Evolutionary conservation across 2,113 vertebrate species (phyloP), one percentile per base, ranked within the genome.

Genomic region (Phaethon lepturus): DNA sequence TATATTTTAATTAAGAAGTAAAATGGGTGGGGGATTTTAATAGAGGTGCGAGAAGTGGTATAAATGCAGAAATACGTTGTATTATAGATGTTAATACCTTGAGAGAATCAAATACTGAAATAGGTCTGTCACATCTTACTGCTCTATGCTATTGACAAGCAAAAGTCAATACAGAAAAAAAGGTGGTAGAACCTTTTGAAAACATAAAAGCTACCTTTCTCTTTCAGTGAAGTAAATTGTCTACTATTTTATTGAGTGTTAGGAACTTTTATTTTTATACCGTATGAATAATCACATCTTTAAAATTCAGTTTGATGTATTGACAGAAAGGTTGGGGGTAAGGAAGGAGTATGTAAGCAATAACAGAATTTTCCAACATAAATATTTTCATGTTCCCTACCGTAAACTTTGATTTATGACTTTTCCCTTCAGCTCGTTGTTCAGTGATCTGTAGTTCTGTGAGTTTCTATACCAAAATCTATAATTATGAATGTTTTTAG

Each of bases 1-100:
- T 90, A 31, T 14, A 58, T 60, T 84, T 89, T 85, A 91, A 93
- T 95, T 88, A 91, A 84, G 68, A 90, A 90, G 74, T 93, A 96
- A 31, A 68, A 73, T 47, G 53, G 17, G 14, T 90, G 74, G 35
- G 58, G 81, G 55, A 59, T 81, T 81, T 87, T 85, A 78, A 55
- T 80, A 44, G 69, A 52, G 17, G 45, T 67, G 40, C 88, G 92
- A 28, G 77, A 47, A 89, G 23, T 60, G n/a, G 18, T 73, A 59
- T 55, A 77, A 66, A 66, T 91, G 38, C 38, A 78, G 73, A 78
- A 95, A 33, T 59, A 24, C 8, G 4, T 77, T 77, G 29, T 58
- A 25, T 62, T 78, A n/a, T 38, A 56, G 80, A 59, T 19, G 58
- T 88, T 23, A 63, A 42, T 86, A 50, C 18, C 10, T 72, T 62